Conservation (phyloP, 2,888 invertebrate species). For the Sesia apiformis region DNA sequence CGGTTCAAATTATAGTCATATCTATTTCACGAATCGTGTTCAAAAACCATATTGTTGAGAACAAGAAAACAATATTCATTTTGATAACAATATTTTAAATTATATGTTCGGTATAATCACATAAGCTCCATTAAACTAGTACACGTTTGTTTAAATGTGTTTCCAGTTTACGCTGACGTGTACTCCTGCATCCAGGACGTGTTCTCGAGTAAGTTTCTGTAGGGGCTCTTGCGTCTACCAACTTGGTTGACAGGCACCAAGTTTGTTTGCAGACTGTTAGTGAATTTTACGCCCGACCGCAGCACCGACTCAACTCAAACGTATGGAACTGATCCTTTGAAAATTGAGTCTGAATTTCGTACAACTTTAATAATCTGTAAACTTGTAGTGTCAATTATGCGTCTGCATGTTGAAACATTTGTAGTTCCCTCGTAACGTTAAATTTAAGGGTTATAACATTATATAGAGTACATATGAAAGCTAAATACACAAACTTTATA, state of each 20-base stretch:
- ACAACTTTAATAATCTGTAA: background rate
- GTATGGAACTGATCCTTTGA: slow-evolving; percentile 2
- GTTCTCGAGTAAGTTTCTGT: background rate
- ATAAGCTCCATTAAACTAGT: too few relatives aligned
- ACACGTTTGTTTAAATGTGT: background rate
- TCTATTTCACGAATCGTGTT: too few relatives aligned
- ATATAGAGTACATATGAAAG: too few relatives aligned
- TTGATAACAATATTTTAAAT: too few relatives aligned
- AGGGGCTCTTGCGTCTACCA: slow-evolving; percentile 12
- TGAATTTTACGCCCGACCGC: slow-evolving; percentile 28
- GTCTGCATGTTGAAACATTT: background rate
- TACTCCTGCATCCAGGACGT: background rate
- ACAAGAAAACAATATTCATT: too few relatives aligned
- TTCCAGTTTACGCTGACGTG: background rate
- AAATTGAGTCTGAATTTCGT: background rate
- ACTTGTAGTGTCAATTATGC: background rate
- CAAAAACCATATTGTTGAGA: too few relatives aligned
- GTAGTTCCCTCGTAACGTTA: too few relatives aligned
- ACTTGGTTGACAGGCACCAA: slow-evolving; percentile 19
- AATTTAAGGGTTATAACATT: too few relatives aligned
- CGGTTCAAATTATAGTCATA: too few relatives aligned
- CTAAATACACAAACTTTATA: too few relatives aligned
- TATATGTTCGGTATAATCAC: too few relatives aligned
- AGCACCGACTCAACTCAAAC: slow-evolving; percentile 1
- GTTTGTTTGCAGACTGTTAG: slow-evolving; percentile 28